phyloP scores from a whole-genome alignment of 2,888 invertebrate genomes.

The Iphiclides podalirius region DNA sequence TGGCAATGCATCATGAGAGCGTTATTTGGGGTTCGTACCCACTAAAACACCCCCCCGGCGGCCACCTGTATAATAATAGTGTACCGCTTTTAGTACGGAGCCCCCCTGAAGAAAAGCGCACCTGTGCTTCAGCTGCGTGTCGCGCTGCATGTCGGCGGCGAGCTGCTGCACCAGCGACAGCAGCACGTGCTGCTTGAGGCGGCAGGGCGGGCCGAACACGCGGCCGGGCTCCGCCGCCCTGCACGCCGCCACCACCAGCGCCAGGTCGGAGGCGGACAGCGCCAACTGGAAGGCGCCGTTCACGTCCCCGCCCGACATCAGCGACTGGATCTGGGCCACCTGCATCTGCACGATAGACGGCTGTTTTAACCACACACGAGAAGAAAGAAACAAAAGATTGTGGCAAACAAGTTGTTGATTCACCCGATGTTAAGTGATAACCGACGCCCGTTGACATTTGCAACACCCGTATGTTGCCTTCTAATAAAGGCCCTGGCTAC shows the following conservation, averaged over 20 bases:
- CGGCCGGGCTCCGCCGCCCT: conserved; percentile 89
- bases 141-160: conserved; percentile 90
- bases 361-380: no score
- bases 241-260: conserved; percentile 92
- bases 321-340: conserved; percentile 84
- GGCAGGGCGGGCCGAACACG: conserved; percentile 87
- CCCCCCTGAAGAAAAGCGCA: no score
- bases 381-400: neutral
- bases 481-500: no score
- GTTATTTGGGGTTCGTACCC: no score
- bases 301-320: conserved; percentile 85
- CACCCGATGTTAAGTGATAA: no score
- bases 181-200: conserved; percentile 91
- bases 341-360: conserved; percentile 61
- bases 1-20: no score
- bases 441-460: no score
- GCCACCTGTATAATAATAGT: no score
- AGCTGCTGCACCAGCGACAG: conserved; percentile 96
- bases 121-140: conserved; percentile 80
- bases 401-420: no score
- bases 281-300: conserved; percentile 96
- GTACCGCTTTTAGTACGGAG: no score
- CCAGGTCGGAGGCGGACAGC: conserved; percentile 91
- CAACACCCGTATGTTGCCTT: no score
- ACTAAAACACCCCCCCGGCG: no score